Percentiles rank a stretch among this genome's conserved stretches.
These are phyloP conservation scores for Parapristionchus giblindavisi DNA, from an alignment of 2,888 invertebrate species.

Conservation along the genomic window DNA sequence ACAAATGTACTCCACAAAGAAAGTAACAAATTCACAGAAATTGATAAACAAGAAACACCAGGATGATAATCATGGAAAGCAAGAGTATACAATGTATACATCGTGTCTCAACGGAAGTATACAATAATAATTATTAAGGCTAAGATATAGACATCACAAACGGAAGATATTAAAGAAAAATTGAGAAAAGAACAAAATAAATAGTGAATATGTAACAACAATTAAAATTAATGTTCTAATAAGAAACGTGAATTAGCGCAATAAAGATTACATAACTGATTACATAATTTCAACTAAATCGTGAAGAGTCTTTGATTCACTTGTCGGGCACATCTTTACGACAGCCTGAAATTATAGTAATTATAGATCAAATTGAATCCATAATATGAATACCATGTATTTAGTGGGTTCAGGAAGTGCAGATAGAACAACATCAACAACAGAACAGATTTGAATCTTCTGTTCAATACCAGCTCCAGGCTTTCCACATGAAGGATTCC, in stretches of 20 bases:
- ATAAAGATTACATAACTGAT: too few relatives aligned
- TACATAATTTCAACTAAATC: slow-evolving; percentile 32
- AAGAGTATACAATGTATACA: slow-evolving; percentile 2
- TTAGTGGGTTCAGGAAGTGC: slow-evolving; percentile 39
- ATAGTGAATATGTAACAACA: not conserved
- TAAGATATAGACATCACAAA: not conserved
- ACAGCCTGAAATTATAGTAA: slow-evolving; percentile 27
- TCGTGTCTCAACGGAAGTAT: not conserved
- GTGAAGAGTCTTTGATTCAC: slow-evolving; percentile 33
- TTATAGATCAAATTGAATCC: not conserved
- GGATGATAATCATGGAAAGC: slow-evolving; percentile 8
- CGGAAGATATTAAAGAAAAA: not conserved
- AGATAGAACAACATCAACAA: slow-evolving; percentile 47
- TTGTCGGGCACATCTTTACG: slow-evolving; percentile 35
- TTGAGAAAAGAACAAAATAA: not conserved
- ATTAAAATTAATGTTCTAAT: slow-evolving; percentile 4
- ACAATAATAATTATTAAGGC: not conserved
- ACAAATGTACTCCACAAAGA: not conserved
- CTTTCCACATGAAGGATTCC: slow-evolving; percentile 42
- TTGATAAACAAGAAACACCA: slow-evolving; percentile 18
- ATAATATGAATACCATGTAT: slow-evolving; percentile 24
- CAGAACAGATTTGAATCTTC: slow-evolving; percentile 47
- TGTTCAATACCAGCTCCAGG: slow-evolving; percentile 29
- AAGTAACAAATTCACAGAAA: slow-evolving; percentile 11
- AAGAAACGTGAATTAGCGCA: too few relatives aligned